A percentile compares a stretch with the other conserved stretches of the same genome.
Conservation (phyloP, 2,797 vertebrate genomes). For the Tauraco hartlaubi region DNA sequence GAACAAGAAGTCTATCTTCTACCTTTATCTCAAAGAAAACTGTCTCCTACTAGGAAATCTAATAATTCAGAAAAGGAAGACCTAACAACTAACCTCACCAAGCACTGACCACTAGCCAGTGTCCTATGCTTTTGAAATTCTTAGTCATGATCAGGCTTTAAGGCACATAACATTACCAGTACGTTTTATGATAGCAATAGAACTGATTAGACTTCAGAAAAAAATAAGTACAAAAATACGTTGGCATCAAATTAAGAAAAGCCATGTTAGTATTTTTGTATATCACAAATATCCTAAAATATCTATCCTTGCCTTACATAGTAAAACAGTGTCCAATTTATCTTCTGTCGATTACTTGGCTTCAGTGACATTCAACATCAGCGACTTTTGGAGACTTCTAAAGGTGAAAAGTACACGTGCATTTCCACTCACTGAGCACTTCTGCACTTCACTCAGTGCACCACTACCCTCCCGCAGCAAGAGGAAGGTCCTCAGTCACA, state of each 20-base stretch:
- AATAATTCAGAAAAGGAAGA: not conserved
- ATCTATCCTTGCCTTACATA: not conserved
- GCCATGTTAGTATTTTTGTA: not conserved
- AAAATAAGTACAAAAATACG: not conserved
- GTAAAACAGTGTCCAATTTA: not conserved
- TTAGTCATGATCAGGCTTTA: not conserved
- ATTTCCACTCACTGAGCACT: not conserved
- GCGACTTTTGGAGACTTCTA: fast-evolving
- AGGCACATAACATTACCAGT: not conserved
- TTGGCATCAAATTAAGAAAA: not conserved
- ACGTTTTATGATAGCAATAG: not conserved
- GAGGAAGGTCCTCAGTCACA: not conserved
- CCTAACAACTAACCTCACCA: not conserved
- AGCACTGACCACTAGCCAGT: not conserved
- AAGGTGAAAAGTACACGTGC: fast-evolving
- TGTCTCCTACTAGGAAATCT: not conserved
- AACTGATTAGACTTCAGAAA: not conserved
- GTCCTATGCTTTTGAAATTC: not conserved
- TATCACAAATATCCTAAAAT: not conserved
- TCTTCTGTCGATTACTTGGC: not conserved
- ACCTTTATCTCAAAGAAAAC: not conserved
- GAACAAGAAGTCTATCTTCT: not conserved
- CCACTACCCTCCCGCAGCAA: no score
- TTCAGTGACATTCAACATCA: not conserved
- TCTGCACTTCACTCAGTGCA: not conserved